Base-by-base conservation (phyloP, 2,888 invertebrate species). In the Caenorhabditis wallacei region DNA sequence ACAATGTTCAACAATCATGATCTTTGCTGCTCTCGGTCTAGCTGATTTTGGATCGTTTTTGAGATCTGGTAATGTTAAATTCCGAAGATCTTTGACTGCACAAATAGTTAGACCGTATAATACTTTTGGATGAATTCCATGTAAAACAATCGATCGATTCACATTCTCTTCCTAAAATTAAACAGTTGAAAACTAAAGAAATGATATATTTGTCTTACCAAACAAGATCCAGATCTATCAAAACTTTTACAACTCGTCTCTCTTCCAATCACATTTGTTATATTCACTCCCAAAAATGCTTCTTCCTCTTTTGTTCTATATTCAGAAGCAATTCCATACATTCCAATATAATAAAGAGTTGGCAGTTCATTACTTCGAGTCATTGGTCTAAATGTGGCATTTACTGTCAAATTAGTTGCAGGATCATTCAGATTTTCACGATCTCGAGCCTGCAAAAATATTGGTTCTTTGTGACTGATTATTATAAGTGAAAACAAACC, bases 71-170 rank as follows among this genome's bases (percentile, higher is more conserved):
- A 91, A 84, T 3, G 84, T 84, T 2, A 88, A 37, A 59, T 90
- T 90, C 1, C 74, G 40, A 8, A 86, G 66, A 68, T 90, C 90
- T 69, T 87, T 85, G 8, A 91, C 87, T 0, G 87, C 89, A 63
- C 91, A 91, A 24, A 91, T 82, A 11, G 90, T 88, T 2, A 91
- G 76, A 35, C 91, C 91, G 70, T 91, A 91, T 11, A 89, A 68
- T 4, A 78, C 82, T 59, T 88, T 86, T 56, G 87, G 70, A 35
- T 84, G 71, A 18, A 91, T 66, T 35, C 86, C 75, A 10, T 48
- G 35, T 24, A 83, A 24, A 3, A 83, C 37, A 22, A 81, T 54
- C 2, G 82, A 82, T 18, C 71, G 35, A 68, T 78, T 83, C 13
- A 35, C 11, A 37, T 70, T 75, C 63, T 79, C 75, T 8, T 20